Evolutionary conservation across 1,140 invertebrate species (phyloP), one percentile per base, ranked within the genome.

Genomic region (Pectinophora gossypiella): DNA sequence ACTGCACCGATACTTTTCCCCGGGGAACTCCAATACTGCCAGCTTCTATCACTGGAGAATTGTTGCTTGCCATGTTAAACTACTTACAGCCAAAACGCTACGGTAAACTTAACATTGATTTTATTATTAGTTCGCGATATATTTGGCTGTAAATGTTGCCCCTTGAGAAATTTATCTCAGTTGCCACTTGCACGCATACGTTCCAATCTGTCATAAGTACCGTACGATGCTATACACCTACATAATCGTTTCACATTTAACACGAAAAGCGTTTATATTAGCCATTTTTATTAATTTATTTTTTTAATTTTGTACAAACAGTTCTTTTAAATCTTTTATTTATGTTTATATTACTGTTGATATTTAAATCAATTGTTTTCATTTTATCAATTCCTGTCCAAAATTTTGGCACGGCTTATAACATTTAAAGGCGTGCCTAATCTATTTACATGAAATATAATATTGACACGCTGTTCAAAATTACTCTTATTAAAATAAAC

Each of bases 1-100:
- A 69, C 71, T 76, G 71, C 68, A 75, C 73, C 70, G 66, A 62
- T 66, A 72, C 66, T 64, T 58, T n/a, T n/a, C n/a, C n/a, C n/a
- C n/a, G n/a, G n/a, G n/a, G n/a, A n/a, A n/a, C n/a, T n/a, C n/a
- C n/a, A n/a, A n/a, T n/a, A n/a, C n/a, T n/a, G n/a, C n/a, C n/a
- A n/a, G n/a, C n/a, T n/a, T n/a, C n/a, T n/a, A n/a, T n/a, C n/a
- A n/a, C n/a, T n/a, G n/a, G n/a, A n/a, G n/a, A n/a, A n/a, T n/a
- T n/a, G n/a, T n/a, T n/a, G n/a, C n/a, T n/a, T n/a, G n/a, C n/a
- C n/a, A n/a, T n/a, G n/a, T n/a, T n/a, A n/a, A n/a, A n/a, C n/a
- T n/a, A n/a, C n/a, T n/a, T n/a, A n/a, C n/a, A n/a, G n/a, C n/a
- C n/a, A n/a, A n/a, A n/a, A n/a, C n/a, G n/a, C n/a, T n/a, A n/a